Evolutionary conservation across 2,888 invertebrate genomes (phyloP).

Genomic region (Diabrotica balteata): DNA sequence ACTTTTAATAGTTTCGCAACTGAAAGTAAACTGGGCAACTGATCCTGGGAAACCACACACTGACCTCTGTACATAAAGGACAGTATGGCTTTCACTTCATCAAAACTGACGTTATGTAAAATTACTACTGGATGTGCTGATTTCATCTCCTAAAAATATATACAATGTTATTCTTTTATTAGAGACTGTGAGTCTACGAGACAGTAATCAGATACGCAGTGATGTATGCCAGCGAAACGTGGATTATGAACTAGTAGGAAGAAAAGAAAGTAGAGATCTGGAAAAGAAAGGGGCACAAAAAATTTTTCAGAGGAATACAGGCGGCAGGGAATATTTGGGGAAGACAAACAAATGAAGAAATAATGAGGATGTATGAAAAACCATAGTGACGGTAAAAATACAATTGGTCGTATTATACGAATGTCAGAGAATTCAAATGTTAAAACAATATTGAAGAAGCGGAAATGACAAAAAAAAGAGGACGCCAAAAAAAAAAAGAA

Average conservation of each 20-base stretch:
- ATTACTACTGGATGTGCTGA: conserved; percentile 75
- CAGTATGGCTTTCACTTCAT: conserved; percentile 77
- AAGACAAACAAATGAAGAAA: neutral
- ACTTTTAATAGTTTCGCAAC: conserved; percentile 83
- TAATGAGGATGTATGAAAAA: neutral
- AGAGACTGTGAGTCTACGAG: neutral
- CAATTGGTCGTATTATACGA: too few relatives aligned
- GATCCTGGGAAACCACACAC: conserved; percentile 82
- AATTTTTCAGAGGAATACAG: too few relatives aligned
- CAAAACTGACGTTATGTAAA: conserved; percentile 73
- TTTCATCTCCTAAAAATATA: conserved; percentile 68
- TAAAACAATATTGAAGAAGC: too few relatives aligned
- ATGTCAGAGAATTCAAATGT: too few relatives aligned
- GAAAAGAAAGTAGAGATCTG: too few relatives aligned
- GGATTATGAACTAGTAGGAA: too few relatives aligned
- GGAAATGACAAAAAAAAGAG: too few relatives aligned
- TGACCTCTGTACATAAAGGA: conserved; percentile 90
- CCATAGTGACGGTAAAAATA: neutral
- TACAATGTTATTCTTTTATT: neutral
- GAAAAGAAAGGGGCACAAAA: too few relatives aligned
- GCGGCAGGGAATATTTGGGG: too few relatives aligned
- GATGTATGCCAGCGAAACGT: too few relatives aligned
- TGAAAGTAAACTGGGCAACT: conserved; percentile 77
- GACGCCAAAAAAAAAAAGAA: too few relatives aligned
- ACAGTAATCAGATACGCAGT: too few relatives aligned